phyloP scores from a whole-genome alignment of 2,797 vertebrate genomes.

The Percopsis omiscomaycus region DNA sequence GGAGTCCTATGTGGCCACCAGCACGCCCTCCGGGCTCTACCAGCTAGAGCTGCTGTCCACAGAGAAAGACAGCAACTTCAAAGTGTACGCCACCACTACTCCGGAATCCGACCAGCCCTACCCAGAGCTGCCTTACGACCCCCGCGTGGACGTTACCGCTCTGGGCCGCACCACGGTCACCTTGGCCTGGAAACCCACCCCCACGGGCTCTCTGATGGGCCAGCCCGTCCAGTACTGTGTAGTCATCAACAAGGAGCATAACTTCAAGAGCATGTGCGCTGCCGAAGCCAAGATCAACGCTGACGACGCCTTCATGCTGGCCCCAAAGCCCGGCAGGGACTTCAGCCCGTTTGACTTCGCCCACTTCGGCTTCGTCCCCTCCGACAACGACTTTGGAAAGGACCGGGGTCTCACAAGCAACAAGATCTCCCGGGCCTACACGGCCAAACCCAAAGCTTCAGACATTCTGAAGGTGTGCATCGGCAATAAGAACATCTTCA shows the following conservation, averaged over 20 bases:
- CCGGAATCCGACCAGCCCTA: slow-evolving; percentile 97
- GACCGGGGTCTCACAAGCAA: slow-evolving; percentile 77
- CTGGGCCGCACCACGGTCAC: slow-evolving; percentile 94
- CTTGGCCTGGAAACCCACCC: slow-evolving; percentile 94
- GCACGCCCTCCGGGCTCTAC: slow-evolving; percentile 91
- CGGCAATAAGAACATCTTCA: slow-evolving; percentile 95
- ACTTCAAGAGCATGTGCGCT: slow-evolving; percentile 97
- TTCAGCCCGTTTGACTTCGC: slow-evolving; percentile 97
- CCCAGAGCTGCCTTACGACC: slow-evolving; percentile 93
- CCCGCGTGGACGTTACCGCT: slow-evolving; percentile 91
- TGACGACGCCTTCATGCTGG: slow-evolving; percentile 91
- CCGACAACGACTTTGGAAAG: slow-evolving; percentile 80
- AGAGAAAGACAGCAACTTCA: slow-evolving; percentile 97
- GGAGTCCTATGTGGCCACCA: slow-evolving; percentile 89
- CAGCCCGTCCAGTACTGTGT: slow-evolving; percentile 95
- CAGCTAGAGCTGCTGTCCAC: slow-evolving; percentile 94
- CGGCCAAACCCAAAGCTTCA: slow-evolving; percentile 74
- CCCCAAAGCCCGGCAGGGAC: slow-evolving; percentile 92
- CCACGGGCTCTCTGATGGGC: slow-evolving; percentile 85
- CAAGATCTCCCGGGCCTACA: slow-evolving; percentile 79
- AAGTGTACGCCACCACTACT: slow-evolving; percentile 93
- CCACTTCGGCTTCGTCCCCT: slow-evolving; percentile 90
- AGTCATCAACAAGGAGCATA: slow-evolving; percentile 96
- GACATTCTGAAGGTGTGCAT: slow-evolving; percentile 93
- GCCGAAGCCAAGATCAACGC: slow-evolving; percentile 89